Base-by-base conservation (phyloP, 2,888 invertebrate species). In the Graphium colonna region DNA sequence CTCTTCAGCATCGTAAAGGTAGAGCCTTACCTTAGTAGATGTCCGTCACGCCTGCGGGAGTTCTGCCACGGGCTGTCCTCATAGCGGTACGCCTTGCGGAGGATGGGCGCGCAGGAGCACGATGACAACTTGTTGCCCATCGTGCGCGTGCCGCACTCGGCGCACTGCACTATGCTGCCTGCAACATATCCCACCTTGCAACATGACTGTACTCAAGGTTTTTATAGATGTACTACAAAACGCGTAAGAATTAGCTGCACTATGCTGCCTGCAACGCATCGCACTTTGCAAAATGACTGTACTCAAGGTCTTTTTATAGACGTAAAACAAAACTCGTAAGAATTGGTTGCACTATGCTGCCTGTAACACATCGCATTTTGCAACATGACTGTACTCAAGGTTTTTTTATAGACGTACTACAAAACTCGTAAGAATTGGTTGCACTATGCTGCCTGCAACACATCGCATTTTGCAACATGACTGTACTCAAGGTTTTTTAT, bases 101-200 rank as follows among this genome's bases (percentile, higher is more conserved):
- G 95, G 81, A 98, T 93, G 75, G 98, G 98, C 76, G 97, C 98
- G 92, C 98, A 98, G 76, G 97, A 97, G 92, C 97, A 97, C 91
- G 96, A 96, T 86, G 96, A 97, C 82, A 98, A 92, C 92, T 98
- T 98, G 92, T 98, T 98, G 90, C 98, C 98, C 98, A 98, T 97
- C 82, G 93, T 92, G 89, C 92, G 91, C 82, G 89, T 83, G 72
- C 90, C 90, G 75, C 91, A 90, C 80, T 90, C 90, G 75, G 85
- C 84, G 83, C 89, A 90, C 82, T 86, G 87, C 79, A 86, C 86
- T 88, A 90, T 86, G 84, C 84, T 91, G 88, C 90, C 90, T 90
- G 79, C 9, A 76, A 79, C 8, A 48, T 12, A 36, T 3, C n/a
- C n/a, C n/a, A n/a, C 36, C 12, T 36, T 36, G 1, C 12, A 12